Base-by-base conservation (phyloP, 2,797 vertebrate genomes). In the Aeoliscus strigatus region DNA sequence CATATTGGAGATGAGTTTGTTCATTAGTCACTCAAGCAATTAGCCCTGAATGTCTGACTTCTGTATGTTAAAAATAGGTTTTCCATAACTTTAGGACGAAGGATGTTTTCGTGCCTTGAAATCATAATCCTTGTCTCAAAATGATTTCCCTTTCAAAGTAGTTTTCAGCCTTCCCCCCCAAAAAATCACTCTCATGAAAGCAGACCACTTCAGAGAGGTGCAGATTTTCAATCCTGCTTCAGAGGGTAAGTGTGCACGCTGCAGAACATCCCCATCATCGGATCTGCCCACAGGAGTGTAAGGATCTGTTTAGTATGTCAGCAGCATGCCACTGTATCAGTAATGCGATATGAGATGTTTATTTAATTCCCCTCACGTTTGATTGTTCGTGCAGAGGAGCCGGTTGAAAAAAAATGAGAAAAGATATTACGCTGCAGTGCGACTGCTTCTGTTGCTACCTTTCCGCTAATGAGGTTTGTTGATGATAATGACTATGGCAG, bases 281-380 rank as follows among this genome's bases (percentile, higher is more conserved):
- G 42, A 80, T 69, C 72, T 55, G 62, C 64, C 59, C 69, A 43
- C 21, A 49, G 57, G 51, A 60, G 41, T 40, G 61, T 48, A 62
- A 61, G 56, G 60, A 70, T 65, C 54, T 70, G 53, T 77, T 78
- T 46, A 57, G 65, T 48, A 63, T 75, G 69, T 73, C 64, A 42
- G 63, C 64, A 27, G 65, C 60, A 39, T 43, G 60, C 40, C 27
- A 1, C 21, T 11, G 66, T 49, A 67, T 76, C 41, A 18, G 39
- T 60, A 61, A 77, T 59, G 59, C 24, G n/a, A 66, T 66, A 48
- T 49, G 51, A 73, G 65, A 70, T 75, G 75, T 77, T 80, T 72
- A 67, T 57, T 66, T 60, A 68, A 63, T 69, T 36, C 10, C 41
- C 49, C n/a, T 17, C 23, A 6, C 17, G 12, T 65, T 59, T 51